These are phyloP conservation scores for Aphis gossypii DNA, from an alignment of 1,140 invertebrate genomes.

Conservation along the genomic window DNA sequence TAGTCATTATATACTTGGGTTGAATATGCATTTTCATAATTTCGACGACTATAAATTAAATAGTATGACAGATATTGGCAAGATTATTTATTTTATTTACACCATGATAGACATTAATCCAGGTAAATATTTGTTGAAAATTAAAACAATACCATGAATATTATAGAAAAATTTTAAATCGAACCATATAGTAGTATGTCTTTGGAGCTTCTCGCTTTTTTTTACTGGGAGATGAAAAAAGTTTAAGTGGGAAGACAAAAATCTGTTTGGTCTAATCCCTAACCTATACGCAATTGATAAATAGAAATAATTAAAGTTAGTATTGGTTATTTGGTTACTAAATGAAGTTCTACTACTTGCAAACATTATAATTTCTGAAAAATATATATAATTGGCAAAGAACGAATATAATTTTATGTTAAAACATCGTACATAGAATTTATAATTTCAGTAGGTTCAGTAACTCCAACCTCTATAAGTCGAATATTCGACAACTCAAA, in stretches of 20 bases:
- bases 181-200: not conserved
- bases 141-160: too few species aligned
- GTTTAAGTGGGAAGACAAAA: not conserved
- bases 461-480: too few species aligned
- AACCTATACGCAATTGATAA: not conserved
- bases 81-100: not conserved
- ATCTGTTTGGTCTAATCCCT: not conserved
- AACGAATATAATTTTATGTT: not conserved
- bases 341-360: not conserved
- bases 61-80: not conserved
- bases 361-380: not conserved
- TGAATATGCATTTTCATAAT: not conserved
- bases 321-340: not conserved
- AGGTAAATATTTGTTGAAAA: not conserved
- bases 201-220: too few species aligned
- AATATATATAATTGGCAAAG: not conserved
- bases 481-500: too few species aligned
- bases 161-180: not conserved
- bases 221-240: too few species aligned
- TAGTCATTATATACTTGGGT: not conserved
- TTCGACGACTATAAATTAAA: not conserved
- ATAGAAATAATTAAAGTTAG: not conserved
- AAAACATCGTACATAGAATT: not conserved
- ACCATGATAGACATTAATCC: not conserved
- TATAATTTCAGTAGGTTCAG: too few species aligned